Evolutionary conservation across 2,888 invertebrate species (phyloP).

Genomic region (Cryptus armator): DNA sequence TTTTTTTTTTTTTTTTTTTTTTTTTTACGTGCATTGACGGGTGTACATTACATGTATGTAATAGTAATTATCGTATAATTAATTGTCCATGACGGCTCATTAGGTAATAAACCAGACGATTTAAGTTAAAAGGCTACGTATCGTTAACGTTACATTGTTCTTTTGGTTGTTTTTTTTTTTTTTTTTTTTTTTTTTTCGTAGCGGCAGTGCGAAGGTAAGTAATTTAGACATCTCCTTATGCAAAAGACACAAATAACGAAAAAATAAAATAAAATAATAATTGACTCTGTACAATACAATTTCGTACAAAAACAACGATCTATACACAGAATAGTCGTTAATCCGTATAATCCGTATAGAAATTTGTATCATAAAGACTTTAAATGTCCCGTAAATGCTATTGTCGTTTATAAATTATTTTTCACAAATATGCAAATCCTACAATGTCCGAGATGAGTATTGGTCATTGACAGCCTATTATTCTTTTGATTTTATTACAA

Average conservation of each 20-base stretch:
- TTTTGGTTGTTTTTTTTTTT: conserved; percentile 66
- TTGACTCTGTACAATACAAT: conserved; percentile 73
- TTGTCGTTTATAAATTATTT: conserved; percentile 77
- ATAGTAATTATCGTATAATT: conserved; percentile 46
- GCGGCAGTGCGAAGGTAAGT: conserved; percentile 83
- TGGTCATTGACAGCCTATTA: conserved; percentile 59
- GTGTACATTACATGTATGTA: conserved; percentile 55
- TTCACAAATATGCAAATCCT: conserved; percentile 15
- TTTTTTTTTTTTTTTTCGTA: conserved; percentile 72
- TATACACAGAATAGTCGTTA: conserved; percentile 69
- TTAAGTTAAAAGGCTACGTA: conserved; percentile 72
- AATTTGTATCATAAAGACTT: conserved; percentile 79
- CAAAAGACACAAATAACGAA: conserved; percentile 60
- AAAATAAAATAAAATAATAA: conserved; percentile 55
- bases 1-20: conserved; percentile 36
- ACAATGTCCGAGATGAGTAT: conserved; percentile 34
- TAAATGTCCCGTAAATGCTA: conserved; percentile 76
- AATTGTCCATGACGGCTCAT: conserved; percentile 36
- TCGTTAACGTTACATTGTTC: conserved; percentile 79
- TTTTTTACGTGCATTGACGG: conserved; percentile 55
- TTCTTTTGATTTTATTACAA: conserved; percentile 54
- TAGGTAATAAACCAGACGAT: conserved; percentile 40
- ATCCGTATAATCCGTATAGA: conserved; percentile 74
- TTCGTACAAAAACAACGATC: conserved; percentile 77
- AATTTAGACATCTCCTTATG: conserved; percentile 74